These are phyloP conservation scores for Aspiorhynchus laticeps DNA, from an alignment of 2,113 vertebrate species.

Conservation along the genomic window DNA sequence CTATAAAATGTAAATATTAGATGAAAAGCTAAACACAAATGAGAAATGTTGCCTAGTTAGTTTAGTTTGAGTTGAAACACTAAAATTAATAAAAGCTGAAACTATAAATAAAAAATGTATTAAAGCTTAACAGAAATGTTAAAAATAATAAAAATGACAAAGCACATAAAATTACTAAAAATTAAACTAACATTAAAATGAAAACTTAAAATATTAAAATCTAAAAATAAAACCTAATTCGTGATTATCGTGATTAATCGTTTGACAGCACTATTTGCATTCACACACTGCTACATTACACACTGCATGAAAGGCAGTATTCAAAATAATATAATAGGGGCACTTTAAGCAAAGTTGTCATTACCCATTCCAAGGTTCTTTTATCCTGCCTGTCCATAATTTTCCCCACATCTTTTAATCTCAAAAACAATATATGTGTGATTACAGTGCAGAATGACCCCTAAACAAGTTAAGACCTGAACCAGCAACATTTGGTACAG, in stretches of 20 bases:
- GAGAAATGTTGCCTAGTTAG: too few species aligned
- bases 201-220: not conserved
- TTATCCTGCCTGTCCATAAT: constrained; percentile 14
- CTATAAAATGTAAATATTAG: not conserved
- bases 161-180: not conserved
- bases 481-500: constrained; percentile 35
- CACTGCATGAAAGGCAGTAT: too few species aligned
- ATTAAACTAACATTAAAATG: not conserved
- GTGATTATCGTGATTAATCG: too few species aligned
- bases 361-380: not conserved
- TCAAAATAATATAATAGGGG: too few species aligned
- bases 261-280: too few species aligned
- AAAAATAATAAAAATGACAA: not conserved
- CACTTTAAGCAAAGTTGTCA: not conserved
- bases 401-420: constrained; percentile 13
- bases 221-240: too few species aligned
- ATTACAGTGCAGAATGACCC: constrained; percentile 44
- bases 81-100: not conserved
- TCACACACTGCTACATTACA: too few species aligned
- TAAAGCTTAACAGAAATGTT: not conserved
- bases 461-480: constrained; percentile 36
- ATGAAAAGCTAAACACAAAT: not conserved
- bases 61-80: not conserved
- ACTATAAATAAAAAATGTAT: not conserved
- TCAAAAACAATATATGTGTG: constrained; percentile 44